phyloP scores from a whole-genome alignment of 2,888 invertebrate genomes.

The Callyntrura guangdongensis region DNA sequence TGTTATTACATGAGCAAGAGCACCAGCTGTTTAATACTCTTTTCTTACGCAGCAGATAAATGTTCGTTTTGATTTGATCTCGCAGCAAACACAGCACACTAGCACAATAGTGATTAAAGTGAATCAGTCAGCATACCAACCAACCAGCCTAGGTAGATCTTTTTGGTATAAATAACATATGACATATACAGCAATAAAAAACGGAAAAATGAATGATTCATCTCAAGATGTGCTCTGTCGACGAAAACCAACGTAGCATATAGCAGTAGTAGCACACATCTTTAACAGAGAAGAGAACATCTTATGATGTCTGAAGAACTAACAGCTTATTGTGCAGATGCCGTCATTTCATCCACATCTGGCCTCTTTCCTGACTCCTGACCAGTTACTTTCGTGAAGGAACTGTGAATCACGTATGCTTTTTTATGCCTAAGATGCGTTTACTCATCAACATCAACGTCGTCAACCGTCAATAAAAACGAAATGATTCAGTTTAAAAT shows the following conservation, averaged over 20 bases:
- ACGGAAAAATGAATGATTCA: slow-evolving; percentile 28
- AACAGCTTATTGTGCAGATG: neutral
- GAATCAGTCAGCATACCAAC: neutral
- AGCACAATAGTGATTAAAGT: neutral
- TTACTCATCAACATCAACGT: slow-evolving; percentile 25
- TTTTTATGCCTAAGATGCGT: neutral
- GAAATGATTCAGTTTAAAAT: slow-evolving; percentile 15
- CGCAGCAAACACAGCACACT: neutral
- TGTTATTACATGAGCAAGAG: neutral
- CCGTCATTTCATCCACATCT: slow-evolving; percentile 11
- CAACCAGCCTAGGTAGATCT: too few relatives aligned
- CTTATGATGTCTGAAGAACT: neutral
- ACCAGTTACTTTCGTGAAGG: slow-evolving; percentile 23
- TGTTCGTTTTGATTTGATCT: slow-evolving; percentile 3
- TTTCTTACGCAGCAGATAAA: neutral
- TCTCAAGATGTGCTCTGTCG: slow-evolving; percentile 14
- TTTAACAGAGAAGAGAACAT: neutral
- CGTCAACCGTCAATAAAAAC: slow-evolving; percentile 41
- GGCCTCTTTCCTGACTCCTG: slow-evolving; percentile 32
- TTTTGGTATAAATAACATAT: slow-evolving; percentile 1
- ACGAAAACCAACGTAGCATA: too few relatives aligned
- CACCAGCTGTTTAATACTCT: slow-evolving; percentile 17
- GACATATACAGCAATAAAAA: neutral
- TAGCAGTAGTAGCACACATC: neutral
- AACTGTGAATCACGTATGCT: slow-evolving; percentile 36